Percentiles rank a stretch among this genome's conserved stretches.
Evolutionary conservation across 2,113 vertebrate species (phyloP).

Genomic region (Madoqua kirkii): DNA sequence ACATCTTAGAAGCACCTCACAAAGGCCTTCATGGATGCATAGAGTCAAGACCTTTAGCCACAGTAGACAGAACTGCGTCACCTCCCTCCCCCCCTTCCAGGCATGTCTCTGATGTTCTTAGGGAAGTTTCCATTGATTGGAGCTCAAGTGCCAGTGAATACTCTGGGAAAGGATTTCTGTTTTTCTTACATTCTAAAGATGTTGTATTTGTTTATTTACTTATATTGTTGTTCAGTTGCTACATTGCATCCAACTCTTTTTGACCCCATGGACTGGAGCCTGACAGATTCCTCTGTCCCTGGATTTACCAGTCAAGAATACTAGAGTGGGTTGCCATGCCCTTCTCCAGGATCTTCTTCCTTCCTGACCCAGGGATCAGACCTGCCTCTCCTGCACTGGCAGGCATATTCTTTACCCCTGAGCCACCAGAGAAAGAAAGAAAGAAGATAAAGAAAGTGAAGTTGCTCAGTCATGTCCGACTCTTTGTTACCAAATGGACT

Average conservation of each 20-base stretch:
- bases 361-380: not conserved
- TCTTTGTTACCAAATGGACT: not conserved
- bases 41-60: not conserved
- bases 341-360: not conserved
- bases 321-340: not conserved
- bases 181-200: not conserved
- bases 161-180: not conserved
- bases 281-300: not conserved
- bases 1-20: not conserved
- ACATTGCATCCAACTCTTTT: not conserved
- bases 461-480: not conserved
- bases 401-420: not conserved
- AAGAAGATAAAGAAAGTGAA: not conserved
- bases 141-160: not conserved
- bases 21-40: not conserved
- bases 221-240: not conserved
- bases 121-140: not conserved
- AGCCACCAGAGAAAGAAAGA: not conserved
- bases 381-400: not conserved
- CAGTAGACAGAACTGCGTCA: not conserved
- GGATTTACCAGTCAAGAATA: not conserved
- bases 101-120: not conserved
- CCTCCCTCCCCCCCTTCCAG: fast-evolving
- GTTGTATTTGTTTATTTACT: not conserved
- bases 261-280: not conserved